Evolutionary conservation across 2,888 invertebrate genomes (phyloP), one percentile per base, ranked within the genome.

Genomic region (Lomographa bimaculata): DNA sequence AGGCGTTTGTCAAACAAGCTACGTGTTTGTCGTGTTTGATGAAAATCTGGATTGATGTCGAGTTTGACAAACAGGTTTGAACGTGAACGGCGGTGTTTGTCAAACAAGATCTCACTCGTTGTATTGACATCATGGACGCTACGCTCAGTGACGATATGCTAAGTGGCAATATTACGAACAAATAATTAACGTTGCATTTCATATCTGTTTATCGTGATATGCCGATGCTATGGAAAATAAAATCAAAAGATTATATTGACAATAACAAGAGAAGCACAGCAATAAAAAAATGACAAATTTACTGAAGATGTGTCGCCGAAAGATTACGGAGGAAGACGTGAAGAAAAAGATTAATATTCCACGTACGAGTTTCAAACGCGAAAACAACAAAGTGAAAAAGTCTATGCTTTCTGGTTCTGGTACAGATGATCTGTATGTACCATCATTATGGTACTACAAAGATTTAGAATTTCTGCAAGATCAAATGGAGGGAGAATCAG

Each of bases 271-370:
- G 38, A 34, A 44, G 25, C 34, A 10, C 12, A 25, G 44, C 44
- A 38, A 16, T 44, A 33, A 43, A 44, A 38, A 44, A 44, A 44
- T 44, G 33, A 44, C 43, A 33, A 34, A 44, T 44, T 38, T 44
- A 44, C 29, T 44, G 36, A 42, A 38, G 38, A 38, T 38, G 9
- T 38, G 30, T 37, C 37, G 24, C n/a, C n/a, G n/a, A n/a, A n/a
- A n/a, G n/a, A 29, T 37, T 37, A 37, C 37, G 37, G 37, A 37
- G 37, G 29, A 37, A 37, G 29, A 37, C 23, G 37, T 37, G 29
- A 37, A 37, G 23, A 33, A 40, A 24, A 33, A 18, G 23, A 34
- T 17, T 21, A 23, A 36, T 18, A 28, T 28, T 23, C 23, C 19
- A 29, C 29, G 25, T 34, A 38, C 37, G 30, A 38, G 37, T 30